phyloP scores from a whole-genome alignment of 2,797 vertebrate genomes.

The Acrossocheilus wenchowensis region DNA sequence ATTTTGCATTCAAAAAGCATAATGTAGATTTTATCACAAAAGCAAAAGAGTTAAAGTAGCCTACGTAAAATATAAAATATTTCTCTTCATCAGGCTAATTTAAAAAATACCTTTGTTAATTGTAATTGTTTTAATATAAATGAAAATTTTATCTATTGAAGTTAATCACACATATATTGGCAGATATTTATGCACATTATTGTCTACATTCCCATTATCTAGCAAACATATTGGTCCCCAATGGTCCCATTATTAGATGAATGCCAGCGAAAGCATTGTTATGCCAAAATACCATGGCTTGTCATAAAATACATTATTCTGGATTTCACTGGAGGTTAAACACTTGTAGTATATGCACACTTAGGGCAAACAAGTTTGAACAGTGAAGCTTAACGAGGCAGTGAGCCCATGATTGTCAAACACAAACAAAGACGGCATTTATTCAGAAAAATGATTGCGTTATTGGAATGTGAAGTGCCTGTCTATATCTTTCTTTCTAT shows the following conservation, averaged over 20 bases:
- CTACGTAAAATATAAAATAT: background rate
- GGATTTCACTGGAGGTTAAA: conserved; percentile 18
- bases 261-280: conserved; percentile 18
- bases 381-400: conserved; percentile 32
- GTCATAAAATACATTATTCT: conserved; percentile 36
- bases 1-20: background rate
- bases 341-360: conserved; percentile 19
- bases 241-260: conserved; percentile 9
- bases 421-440: conserved; percentile 48
- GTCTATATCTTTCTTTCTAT: conserved; percentile 35
- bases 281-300: conserved; percentile 11
- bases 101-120: background rate
- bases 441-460: conserved; percentile 44
- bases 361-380: conserved; percentile 67
- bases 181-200: background rate
- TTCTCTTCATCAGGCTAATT: background rate
- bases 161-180: background rate
- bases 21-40: background rate
- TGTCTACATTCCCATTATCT: background rate
- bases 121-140: background rate
- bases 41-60: background rate
- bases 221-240: background rate
- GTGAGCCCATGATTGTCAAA: conserved; percentile 42
- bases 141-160: background rate
- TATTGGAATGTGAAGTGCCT: conserved; percentile 50